Percentiles rank a stretch among this genome's conserved stretches.
phyloP scores from a whole-genome alignment of 2,888 invertebrate genomes.

The Rhynchonema sp. region DNA sequence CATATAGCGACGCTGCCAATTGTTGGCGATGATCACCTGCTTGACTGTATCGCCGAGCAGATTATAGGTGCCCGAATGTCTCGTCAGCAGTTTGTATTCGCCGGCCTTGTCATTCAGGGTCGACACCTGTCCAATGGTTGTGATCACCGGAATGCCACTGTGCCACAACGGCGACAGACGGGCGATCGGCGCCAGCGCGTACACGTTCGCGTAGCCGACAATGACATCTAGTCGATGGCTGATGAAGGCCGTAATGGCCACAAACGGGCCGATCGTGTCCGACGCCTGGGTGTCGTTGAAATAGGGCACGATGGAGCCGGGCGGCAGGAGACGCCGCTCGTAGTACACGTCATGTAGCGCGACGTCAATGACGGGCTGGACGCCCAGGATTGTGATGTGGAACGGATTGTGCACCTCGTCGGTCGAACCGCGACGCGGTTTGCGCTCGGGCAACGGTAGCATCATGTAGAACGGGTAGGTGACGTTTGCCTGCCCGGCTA shows the following conservation, averaged over 20 bases:
- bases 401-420: too few species aligned
- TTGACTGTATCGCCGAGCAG: not conserved
- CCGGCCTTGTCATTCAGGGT: conserved; percentile 46
- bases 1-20: not conserved
- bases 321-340: not conserved
- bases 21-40: not conserved
- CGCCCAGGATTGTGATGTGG: not conserved
- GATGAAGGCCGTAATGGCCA: not conserved
- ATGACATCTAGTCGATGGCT: conserved; percentile 46
- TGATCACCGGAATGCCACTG: not conserved
- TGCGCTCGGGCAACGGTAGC: not conserved
- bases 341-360: not conserved
- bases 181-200: conserved; percentile 64
- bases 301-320: not conserved
- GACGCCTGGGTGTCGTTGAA: not conserved
- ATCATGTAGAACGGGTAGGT: not conserved
- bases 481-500: too few species aligned
- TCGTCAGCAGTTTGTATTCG: conserved; percentile 54
- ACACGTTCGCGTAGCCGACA: conserved; percentile 65
- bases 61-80: conserved; percentile 57
- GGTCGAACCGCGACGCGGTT: too few species aligned
- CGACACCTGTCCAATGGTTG: conserved; percentile 26
- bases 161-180: conserved; percentile 29
- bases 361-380: not conserved
- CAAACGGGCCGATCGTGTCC: not conserved